phyloP scores from a whole-genome alignment of 2,888 invertebrate genomes.

The Aleiodes alternator region DNA sequence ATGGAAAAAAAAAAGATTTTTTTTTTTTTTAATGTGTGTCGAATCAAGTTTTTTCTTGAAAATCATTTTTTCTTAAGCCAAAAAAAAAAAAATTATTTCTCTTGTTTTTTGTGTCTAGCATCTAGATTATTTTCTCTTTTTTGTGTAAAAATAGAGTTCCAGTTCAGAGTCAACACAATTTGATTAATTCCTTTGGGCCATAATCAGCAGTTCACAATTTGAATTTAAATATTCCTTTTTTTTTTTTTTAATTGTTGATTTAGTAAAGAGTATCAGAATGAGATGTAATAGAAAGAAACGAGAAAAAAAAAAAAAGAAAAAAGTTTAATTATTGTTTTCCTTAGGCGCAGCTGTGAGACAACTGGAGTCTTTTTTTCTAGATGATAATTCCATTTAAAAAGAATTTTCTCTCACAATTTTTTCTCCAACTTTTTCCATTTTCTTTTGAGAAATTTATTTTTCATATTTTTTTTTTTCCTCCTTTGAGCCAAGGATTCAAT shows the following conservation, averaged over 20 bases:
- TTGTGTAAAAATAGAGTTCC: conserved; percentile 56
- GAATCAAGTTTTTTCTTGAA: conserved; percentile 4
- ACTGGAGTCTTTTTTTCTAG: conserved; percentile 65
- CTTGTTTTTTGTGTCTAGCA: conserved; percentile 34
- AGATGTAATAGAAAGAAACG: conserved; percentile 32
- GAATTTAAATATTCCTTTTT: conserved; percentile 34
- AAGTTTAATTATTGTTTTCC: conserved; percentile 68
- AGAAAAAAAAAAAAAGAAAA: conserved; percentile 54
- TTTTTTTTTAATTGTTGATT: conserved; percentile 44
- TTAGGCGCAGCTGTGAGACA: conserved; percentile 74
- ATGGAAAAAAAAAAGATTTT: too few species aligned
- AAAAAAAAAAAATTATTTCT: not conserved
- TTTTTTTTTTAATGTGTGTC: conserved; percentile 1
- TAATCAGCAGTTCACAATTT: conserved; percentile 38
- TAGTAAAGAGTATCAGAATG: conserved; percentile 50
- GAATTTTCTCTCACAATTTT: conserved; percentile 35
- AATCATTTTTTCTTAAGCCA: not conserved
- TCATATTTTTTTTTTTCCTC: conserved; percentile 47
- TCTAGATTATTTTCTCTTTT: conserved; percentile 46
- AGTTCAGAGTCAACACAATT: conserved; percentile 39
- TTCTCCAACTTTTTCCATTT: conserved; percentile 37
- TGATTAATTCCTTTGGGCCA: conserved; percentile 29
- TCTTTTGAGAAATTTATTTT: conserved; percentile 30
- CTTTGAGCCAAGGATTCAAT: conserved; percentile 49
- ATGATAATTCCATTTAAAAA: conserved; percentile 13